Base-by-base conservation (phyloP, 2,113 vertebrate species). In the Xenopus tropicalis region DNA sequence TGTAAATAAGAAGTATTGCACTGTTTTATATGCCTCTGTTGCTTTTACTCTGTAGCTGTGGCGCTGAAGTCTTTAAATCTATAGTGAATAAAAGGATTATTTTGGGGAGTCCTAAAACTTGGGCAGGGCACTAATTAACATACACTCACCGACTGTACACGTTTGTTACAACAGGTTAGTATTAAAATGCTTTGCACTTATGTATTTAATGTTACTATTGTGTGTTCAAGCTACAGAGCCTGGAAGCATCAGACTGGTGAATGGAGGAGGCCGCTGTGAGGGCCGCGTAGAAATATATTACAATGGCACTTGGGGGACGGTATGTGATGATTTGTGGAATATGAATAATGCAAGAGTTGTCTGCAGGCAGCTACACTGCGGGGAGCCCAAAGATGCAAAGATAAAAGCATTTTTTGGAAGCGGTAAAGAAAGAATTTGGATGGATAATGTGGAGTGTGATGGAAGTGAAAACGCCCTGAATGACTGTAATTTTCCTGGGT, bases 251-350 rank as follows among this genome's bases (percentile, higher is more conserved):
- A 76, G 89, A 10, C 83, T 94, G 75, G 83, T 61, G 0, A 77
- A 83, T 0, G 83, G 83, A 1, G 3, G 14, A 3, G 19, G 24
- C 0, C 0, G 21, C 23, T 83, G 76, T 0, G 80, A 88, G 71
- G 93, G 93, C 20, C 85, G 89, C 0, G 92, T 94, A 78, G 92
- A 94, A 79, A 72, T 93, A 67, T 93, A 86, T 80, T 90, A 93
- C 21, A 25, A 78, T 1, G 90, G 89, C 5, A 68, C 70, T 72
- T 94, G 92, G 92, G 92, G 93, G 14, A 92, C 92, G 0, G 86
- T 93, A 75, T 94, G 93, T 65, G 91, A 94, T 14, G 90, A 93
- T 17, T 57, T 73, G 24, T 95, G 91, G 90, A 87, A 87, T 63
- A 64, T 90, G 43, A 22, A 43, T 0, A 89, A 91, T 4, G 91